Evolutionary conservation across 2,797 vertebrate species (phyloP).

Genomic region (Cirrhinus mrigala): DNA sequence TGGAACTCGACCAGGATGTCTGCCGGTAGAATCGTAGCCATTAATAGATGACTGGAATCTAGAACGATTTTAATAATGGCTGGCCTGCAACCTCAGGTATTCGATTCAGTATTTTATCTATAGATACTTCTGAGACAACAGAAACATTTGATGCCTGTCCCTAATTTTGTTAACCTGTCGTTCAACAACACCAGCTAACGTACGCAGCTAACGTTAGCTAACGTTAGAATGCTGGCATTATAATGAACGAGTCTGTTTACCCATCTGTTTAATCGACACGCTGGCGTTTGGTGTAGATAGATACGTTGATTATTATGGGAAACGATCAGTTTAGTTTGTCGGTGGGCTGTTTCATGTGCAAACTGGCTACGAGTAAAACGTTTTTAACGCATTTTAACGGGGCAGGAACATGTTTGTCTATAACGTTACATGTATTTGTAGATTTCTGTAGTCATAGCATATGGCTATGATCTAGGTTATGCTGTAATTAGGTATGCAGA

Average conservation of each 20-base stretch:
- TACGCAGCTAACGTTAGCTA: background rate
- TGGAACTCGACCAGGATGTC: conserved; percentile 31
- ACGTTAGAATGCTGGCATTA: background rate
- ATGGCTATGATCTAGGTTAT: background rate
- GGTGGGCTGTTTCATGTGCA: background rate
- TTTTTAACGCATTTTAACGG: background rate
- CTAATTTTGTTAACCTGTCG: background rate
- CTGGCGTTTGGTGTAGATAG: background rate
- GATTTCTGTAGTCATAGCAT: background rate
- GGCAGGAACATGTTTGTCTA: background rate
- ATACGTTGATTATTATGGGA: background rate
- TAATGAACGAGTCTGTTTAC: conserved; percentile 13
- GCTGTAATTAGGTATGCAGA: background rate
- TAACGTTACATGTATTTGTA: background rate
- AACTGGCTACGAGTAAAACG: background rate
- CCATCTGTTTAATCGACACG: background rate
- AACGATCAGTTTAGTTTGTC: background rate
- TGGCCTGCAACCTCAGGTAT: conserved; percentile 60
- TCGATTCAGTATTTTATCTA: background rate
- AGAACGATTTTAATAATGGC: conserved; percentile 48
- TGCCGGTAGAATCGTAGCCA: conserved; percentile 30
- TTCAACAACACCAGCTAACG: background rate
- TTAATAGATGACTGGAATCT: conserved; percentile 49
- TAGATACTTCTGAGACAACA: background rate
- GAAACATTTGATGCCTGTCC: background rate